phyloP scores from a whole-genome alignment of 2,888 invertebrate species.

The Callinectes sapidus region DNA sequence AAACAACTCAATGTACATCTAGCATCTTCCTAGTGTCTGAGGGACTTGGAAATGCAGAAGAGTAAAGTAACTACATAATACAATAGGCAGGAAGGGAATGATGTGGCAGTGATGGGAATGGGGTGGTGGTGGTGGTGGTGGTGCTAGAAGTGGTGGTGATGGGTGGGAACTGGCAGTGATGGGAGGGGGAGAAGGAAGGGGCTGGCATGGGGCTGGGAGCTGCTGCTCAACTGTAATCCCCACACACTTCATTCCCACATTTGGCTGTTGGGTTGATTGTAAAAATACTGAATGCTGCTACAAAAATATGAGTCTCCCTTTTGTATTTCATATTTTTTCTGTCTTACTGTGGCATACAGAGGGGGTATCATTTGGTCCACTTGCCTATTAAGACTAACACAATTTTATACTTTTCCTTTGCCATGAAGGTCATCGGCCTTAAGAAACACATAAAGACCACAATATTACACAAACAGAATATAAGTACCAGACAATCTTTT shows the following conservation, averaged over 20 bases:
- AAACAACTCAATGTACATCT: background rate
- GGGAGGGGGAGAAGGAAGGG: background rate
- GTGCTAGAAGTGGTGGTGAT: background rate
- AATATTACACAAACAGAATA: constrained; percentile 5
- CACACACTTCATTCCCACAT: constrained; percentile 9
- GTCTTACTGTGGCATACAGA: constrained; percentile 11
- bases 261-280: background rate
- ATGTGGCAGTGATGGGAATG: constrained; percentile 24
- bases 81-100: constrained; percentile 11
- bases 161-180: constrained; percentile 9
- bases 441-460: constrained; percentile 21
- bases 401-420: background rate
- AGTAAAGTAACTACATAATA: background rate
- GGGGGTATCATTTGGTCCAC: background rate
- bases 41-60: background rate
- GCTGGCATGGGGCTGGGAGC: constrained; percentile 10
- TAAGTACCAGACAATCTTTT: constrained; percentile 9
- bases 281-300: constrained; percentile 16
- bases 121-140: constrained; percentile 21
- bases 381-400: constrained; percentile 3
- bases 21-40: background rate
- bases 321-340: background rate
- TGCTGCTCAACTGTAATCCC: background rate
- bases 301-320: constrained; percentile 6
- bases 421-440: background rate